These are phyloP conservation scores for Anabas testudineus DNA, from an alignment of 2,797 vertebrate genomes.

Conservation along the genomic window DNA sequence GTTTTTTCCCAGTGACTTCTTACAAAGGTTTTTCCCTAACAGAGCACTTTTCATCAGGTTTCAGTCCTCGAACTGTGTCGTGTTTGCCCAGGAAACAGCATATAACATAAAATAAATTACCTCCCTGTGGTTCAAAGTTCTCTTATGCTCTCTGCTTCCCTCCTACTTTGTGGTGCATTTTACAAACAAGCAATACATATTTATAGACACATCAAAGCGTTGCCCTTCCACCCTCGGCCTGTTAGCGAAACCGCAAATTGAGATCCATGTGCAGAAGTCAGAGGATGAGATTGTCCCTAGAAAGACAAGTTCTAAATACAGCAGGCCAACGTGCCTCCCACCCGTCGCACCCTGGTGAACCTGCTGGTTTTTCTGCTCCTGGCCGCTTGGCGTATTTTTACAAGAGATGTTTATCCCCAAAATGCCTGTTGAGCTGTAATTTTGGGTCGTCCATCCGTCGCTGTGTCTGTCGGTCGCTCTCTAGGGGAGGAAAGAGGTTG, in stretches of 20 bases:
- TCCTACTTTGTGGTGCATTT: constrained; percentile 69
- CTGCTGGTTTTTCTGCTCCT: constrained; percentile 65
- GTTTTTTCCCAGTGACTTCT: neutral
- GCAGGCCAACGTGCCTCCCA: constrained; percentile 56
- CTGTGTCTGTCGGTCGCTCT: constrained; percentile 65
- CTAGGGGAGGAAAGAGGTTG: constrained; percentile 62
- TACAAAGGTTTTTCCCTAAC: constrained; percentile 23
- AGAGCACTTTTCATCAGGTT: constrained; percentile 20
- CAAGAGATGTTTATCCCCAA: constrained; percentile 81
- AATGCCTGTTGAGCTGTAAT: constrained; percentile 79
- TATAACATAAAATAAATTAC: constrained; percentile 65
- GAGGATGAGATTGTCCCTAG: constrained; percentile 71
- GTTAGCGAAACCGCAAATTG: constrained; percentile 76
- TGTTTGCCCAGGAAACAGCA: constrained; percentile 31
- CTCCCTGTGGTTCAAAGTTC: constrained; percentile 59
- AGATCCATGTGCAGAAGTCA: constrained; percentile 64
- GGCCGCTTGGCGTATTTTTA: constrained; percentile 80
- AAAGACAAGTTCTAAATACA: constrained; percentile 77
- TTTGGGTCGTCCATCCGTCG: constrained; percentile 74
- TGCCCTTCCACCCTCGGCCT: constrained; percentile 62
- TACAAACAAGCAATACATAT: constrained; percentile 77
- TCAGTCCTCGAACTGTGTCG: constrained; percentile 8
- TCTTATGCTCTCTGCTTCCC: constrained; percentile 41
- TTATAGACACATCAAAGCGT: constrained; percentile 78
- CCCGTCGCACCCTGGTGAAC: constrained; percentile 67